Evolutionary conservation across 2,888 invertebrate genomes (phyloP), one percentile per base, ranked within the genome.

Genomic region (Scrobipalpa atriplicella): DNA sequence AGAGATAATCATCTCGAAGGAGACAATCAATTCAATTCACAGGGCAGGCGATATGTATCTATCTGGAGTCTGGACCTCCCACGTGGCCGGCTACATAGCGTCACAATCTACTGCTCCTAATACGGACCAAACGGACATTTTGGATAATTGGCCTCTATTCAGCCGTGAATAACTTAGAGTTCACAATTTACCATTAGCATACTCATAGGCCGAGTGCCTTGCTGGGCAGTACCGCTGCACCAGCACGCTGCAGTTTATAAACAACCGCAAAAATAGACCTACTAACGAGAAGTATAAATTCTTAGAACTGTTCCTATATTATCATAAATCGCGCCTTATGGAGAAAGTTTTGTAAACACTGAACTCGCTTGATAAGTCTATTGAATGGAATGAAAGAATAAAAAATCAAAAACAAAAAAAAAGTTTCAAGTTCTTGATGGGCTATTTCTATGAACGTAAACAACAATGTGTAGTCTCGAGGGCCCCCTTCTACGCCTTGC

Each of bases 21-120:
- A 73, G 73, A 75, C 75, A 71, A 75, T 80, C 73, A 73, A 73
- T 76, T 80, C 77, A 75, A 79, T 78, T 78, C 77, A 77, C 72
- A 71, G 69, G 73, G 72, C 76, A 72, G 72, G 70, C 70, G 76
- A 78, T 75, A 76, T 68, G 71, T 71, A 75, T 67, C 65, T 73
- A 67, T 70, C 69, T 58, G 67, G 85, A 86, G 68, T 70, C 69
- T 58, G 67, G 85, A 86, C 85, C 85, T 80, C 86, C 86, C 86
- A 85, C 83, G 80, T 77, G 72, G 84, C 71, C 11, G 70, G 68
- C 68, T 52, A 70, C 69, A 68, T 67, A 71, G 72, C 74, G 69
- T 71, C 61, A 71, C 68, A 69, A 70, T 72, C 71, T 71, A 72
- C 69, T 71, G 72, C 70, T 72, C 72, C 66, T 70, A 69, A 54